A percentile compares a stretch with the other conserved stretches of the same genome.
phyloP scores from a whole-genome alignment of 2,888 invertebrate genomes.

The Hydrotaea diabolus region DNA sequence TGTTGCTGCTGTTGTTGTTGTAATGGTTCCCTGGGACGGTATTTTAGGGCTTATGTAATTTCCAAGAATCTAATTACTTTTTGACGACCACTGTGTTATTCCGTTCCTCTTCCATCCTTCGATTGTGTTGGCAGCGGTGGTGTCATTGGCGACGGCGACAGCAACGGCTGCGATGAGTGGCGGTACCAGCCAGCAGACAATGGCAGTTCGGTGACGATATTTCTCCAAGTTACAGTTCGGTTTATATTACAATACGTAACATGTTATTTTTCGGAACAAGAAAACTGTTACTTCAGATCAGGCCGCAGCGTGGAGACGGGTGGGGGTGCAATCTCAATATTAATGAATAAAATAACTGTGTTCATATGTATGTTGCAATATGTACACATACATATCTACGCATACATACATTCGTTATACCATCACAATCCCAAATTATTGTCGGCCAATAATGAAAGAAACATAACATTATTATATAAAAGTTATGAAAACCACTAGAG shows the following conservation, averaged over 20 bases:
- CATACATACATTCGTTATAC: not conserved
- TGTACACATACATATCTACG: not conserved
- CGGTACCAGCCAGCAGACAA: not conserved
- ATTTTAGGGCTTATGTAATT: conserved; percentile 74
- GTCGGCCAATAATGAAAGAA: not conserved
- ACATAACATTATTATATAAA: not conserved
- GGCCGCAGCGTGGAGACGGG: not conserved
- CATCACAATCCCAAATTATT: not conserved
- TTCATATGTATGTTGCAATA: not conserved
- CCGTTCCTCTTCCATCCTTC: not conserved
- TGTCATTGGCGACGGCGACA: conserved; percentile 15
- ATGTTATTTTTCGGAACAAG: not conserved
- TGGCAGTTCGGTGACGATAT: not conserved
- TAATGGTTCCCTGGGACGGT: conserved; percentile 59
- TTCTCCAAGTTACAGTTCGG: not conserved
- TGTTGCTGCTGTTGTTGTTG: conserved; percentile 35
- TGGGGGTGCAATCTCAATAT: not conserved
- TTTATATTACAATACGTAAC: not conserved
- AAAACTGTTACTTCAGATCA: not conserved
- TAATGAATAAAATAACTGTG: not conserved
- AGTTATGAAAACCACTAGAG: not conserved
- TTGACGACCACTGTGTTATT: conserved; percentile 70
- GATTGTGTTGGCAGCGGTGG: not conserved
- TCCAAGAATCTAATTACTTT: conserved; percentile 77
- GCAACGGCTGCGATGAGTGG: not conserved